Base-by-base conservation (phyloP, 2,888 invertebrate genomes). In the Hypolimnas misippus region DNA sequence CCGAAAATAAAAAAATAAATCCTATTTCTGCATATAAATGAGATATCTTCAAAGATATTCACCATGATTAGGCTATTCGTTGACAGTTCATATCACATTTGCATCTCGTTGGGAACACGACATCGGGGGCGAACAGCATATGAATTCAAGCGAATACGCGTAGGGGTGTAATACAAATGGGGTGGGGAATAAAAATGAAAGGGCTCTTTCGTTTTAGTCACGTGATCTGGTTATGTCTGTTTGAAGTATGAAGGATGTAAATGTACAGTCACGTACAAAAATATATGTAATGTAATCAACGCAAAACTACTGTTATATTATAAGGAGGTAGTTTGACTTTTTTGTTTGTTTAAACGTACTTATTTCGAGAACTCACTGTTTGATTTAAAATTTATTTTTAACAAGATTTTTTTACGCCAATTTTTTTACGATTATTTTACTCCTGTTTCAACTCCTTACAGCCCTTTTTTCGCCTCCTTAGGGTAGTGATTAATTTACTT, bases 161-260 rank as follows among this genome's bases (percentile, higher is more conserved):
- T 51, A 42, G 21, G 35, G 52, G 46, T 46, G 40, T 35, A 19
- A 56, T 14, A 60, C 38, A 64, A 64, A 60, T 64, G 46, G 49
- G 60, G 49, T 29, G 19, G 60, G 21, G 14, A 14, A 33, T 42
- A 49, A 60, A 63, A 59, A 33, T 57, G n/a, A 49, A n/a, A 25
- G 49, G 25, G n/a, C 14, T 29, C 29, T 49, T 49, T 49, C 14
- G 19, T 10, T n/a, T 2, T 29, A 14, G 49, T 49, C 49, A 49
- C 29, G 49, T 49, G 49, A 49, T 49, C 49, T 49, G 25, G 14
- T 25, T 49, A 49, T 46, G 7, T 19, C 14, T 29, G 14, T 49
- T 49, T 49, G 25, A 49, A 49, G 14, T 14, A 3, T 40, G n/a
- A 35, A 25, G 25, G 2, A 12, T n/a, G 12, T 3, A 12, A 12